Percentiles rank a stretch among this genome's conserved stretches.
phyloP scores from a whole-genome alignment of 2,113 vertebrate species.

The Pyxicephalus adspersus region DNA sequence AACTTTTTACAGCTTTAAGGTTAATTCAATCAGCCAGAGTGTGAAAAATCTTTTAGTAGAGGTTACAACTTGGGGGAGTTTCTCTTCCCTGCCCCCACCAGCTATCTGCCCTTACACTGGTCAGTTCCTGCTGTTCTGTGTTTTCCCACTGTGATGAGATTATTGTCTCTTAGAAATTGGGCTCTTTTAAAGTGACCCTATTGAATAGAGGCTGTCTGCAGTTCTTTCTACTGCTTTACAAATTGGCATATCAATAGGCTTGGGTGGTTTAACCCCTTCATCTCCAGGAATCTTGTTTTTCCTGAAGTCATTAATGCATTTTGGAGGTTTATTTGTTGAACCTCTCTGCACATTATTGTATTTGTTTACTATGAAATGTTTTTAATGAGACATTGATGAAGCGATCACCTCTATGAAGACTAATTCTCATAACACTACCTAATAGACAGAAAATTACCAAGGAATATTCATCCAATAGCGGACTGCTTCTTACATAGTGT shows the following conservation, averaged over 20 bases:
- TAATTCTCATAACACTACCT: too few relatives aligned
- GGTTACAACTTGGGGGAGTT: background rate
- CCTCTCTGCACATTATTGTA: too few relatives aligned
- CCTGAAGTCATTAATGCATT: background rate
- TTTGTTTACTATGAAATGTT: too few relatives aligned
- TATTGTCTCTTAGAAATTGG: slow-evolving; percentile 54
- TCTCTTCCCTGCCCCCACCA: slow-evolving; percentile 42
- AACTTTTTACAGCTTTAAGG: background rate
- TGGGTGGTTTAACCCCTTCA: slow-evolving; percentile 47
- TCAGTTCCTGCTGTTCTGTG: slow-evolving; percentile 42
- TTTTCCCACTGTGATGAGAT: slow-evolving; percentile 55
- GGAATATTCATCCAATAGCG: too few relatives aligned
- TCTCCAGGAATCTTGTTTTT: background rate
- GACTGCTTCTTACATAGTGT: too few relatives aligned
- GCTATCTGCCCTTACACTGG: slow-evolving; percentile 9
- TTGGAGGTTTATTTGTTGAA: too few relatives aligned
- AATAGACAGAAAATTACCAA: too few relatives aligned
- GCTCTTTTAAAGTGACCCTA: slow-evolving; percentile 31
- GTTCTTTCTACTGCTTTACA: slow-evolving; percentile 45
- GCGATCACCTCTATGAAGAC: too few relatives aligned
- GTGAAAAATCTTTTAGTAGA: background rate
- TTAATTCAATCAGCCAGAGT: background rate
- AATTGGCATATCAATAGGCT: slow-evolving; percentile 55
- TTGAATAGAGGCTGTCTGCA: slow-evolving; percentile 42
- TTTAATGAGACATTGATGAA: too few relatives aligned